A percentile compares a stretch with the other conserved stretches of the same genome.
phyloP scores from a whole-genome alignment of 2,797 vertebrate species.

The Enteromius argenteus region DNA sequence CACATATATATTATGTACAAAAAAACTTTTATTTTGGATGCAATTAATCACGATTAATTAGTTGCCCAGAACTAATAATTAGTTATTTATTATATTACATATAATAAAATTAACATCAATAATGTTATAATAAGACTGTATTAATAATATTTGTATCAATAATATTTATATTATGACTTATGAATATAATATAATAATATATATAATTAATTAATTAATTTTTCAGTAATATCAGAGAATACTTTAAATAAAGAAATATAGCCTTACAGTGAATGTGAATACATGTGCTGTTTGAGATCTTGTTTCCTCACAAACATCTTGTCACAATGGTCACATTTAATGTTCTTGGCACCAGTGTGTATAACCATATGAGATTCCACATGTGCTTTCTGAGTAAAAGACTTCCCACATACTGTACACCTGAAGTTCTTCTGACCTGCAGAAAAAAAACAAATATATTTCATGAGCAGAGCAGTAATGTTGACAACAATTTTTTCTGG shows the following conservation, averaged over 20 bases:
- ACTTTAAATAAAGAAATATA: background rate
- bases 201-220: background rate
- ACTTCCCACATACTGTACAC: conserved; percentile 92
- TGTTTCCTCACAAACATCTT: conserved; percentile 94
- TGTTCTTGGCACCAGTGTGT: conserved; percentile 93
- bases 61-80: too few relatives aligned
- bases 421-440: conserved; percentile 97
- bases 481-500: background rate
- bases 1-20: too few relatives aligned
- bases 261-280: conserved; percentile 93
- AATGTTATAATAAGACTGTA: too few relatives aligned
- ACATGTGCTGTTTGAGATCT: conserved; percentile 95
- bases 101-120: too few relatives aligned
- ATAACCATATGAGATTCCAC: conserved; percentile 97
- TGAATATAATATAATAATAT: background rate
- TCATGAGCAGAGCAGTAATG: background rate
- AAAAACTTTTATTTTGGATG: too few relatives aligned
- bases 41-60: too few relatives aligned
- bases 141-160: too few relatives aligned
- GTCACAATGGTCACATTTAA: conserved; percentile 96
- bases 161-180: too few relatives aligned
- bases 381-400: conserved; percentile 96
- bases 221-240: background rate
- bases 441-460: background rate
- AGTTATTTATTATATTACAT: too few relatives aligned